phyloP scores from a whole-genome alignment of 2,888 invertebrate genomes.

The Apocheima hispidaria region DNA sequence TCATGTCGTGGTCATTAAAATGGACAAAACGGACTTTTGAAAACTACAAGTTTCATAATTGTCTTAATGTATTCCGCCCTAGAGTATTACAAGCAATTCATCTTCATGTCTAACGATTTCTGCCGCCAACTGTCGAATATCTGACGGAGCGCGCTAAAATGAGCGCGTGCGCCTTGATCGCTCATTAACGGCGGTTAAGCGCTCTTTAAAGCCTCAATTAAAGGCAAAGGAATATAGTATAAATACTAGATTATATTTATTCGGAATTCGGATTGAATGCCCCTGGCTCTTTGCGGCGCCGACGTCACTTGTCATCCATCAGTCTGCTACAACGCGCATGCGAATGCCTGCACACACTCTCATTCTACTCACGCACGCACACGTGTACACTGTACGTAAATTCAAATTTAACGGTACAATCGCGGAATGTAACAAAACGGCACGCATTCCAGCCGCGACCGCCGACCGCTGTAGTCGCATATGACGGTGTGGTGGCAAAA shows the following conservation, averaged over 20 bases:
- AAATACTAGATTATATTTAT: conserved; percentile 64
- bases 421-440: conserved; percentile 78
- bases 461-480: conserved; percentile 54
- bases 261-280: conserved; percentile 53
- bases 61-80: not conserved
- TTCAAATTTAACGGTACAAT: conserved; percentile 82
- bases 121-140: conserved; percentile 32
- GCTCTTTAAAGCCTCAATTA: conserved; percentile 60
- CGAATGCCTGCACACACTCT: conserved; percentile 59
- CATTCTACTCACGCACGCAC: conserved; percentile 49
- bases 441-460: conserved; percentile 72
- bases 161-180: conserved; percentile 45
- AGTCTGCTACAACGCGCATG: conserved; percentile 81
- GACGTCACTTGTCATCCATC: conserved; percentile 85
- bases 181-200: conserved; percentile 56
- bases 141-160: conserved; percentile 21
- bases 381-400: conserved; percentile 59
- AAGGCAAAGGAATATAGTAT: conserved; percentile 55
- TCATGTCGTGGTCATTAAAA: not conserved
- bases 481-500: conserved; percentile 67
- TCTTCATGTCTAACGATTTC: conserved; percentile 28
- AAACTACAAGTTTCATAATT: conserved; percentile 18
- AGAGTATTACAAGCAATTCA: conserved; percentile 26
- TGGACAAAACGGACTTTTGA: conserved; percentile 6
- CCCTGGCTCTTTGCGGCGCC: conserved; percentile 58